Conservation (phyloP, 2,888 invertebrate species). For the Meta bourneti region DNA sequence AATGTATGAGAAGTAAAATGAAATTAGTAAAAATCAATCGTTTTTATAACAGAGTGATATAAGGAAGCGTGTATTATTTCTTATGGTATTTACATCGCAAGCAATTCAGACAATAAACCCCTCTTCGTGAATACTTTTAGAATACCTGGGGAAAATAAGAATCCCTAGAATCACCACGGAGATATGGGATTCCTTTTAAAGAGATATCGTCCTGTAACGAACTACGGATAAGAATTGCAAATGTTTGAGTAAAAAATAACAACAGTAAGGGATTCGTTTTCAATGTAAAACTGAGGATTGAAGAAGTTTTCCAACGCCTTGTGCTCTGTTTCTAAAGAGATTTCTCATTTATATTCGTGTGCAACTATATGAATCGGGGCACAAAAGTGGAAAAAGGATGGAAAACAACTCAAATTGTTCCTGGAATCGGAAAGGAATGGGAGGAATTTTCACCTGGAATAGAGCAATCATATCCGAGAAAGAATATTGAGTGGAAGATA, state of each 20-base stretch:
- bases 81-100: no score
- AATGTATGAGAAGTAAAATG: no score
- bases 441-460: slow-evolving; percentile 53
- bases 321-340: not conserved
- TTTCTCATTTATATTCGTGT: slow-evolving; percentile 63
- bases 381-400: not conserved
- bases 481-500: slow-evolving; percentile 16
- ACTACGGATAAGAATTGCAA: slow-evolving; percentile 10
- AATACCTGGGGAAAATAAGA: no score
- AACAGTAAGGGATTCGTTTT: slow-evolving; percentile 6
- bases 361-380: slow-evolving; percentile 21
- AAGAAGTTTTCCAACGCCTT: slow-evolving; percentile 1
- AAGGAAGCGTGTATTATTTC: no score
- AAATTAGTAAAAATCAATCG: no score
- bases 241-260: slow-evolving; percentile 13
- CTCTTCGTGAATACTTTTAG: no score
- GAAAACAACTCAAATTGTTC: slow-evolving; percentile 62
- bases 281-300: slow-evolving; percentile 19
- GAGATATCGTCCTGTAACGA: slow-evolving; percentile 16
- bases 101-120: no score
- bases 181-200: not conserved
- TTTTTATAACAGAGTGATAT: no score
- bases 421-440: slow-evolving; percentile 19
- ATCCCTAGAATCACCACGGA: no score
- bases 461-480: slow-evolving; percentile 59